Evolutionary conservation across 2,797 vertebrate genomes (phyloP).

Genomic region (Enteromius mattozi): DNA sequence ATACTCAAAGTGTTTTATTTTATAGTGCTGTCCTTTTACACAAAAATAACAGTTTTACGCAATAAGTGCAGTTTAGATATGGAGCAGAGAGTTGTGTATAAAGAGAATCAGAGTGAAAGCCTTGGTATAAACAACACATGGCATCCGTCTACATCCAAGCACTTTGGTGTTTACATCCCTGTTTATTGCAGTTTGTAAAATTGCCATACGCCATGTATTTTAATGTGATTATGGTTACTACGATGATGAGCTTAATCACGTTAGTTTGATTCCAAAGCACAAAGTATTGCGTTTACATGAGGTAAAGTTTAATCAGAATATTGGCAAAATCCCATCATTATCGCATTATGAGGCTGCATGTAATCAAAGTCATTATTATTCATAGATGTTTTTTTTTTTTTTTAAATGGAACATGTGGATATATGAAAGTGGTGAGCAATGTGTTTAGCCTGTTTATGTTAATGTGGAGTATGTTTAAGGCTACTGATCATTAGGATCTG

Average conservation of each 20-base stretch:
- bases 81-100: background rate
- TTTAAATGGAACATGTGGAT: background rate
- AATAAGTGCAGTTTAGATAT: background rate
- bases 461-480: slow-evolving; percentile 18
- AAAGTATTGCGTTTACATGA: background rate
- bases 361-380: background rate
- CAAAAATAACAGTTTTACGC: background rate
- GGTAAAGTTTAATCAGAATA: background rate
- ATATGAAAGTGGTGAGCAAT: background rate
- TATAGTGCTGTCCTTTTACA: background rate
- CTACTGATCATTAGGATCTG: slow-evolving; percentile 41
- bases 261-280: background rate
- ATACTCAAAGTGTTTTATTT: background rate
- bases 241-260: background rate
- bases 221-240: background rate
- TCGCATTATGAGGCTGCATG: background rate
- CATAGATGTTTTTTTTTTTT: background rate
- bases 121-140: background rate
- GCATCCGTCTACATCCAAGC: background rate
- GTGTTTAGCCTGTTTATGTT: slow-evolving; percentile 8
- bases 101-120: background rate
- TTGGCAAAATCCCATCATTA: background rate
- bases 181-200: background rate
- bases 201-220: background rate
- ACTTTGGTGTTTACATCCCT: background rate